These are phyloP conservation scores for Artemia franciscana DNA, from an alignment of 1,140 invertebrate genomes.

Conservation along the genomic window DNA sequence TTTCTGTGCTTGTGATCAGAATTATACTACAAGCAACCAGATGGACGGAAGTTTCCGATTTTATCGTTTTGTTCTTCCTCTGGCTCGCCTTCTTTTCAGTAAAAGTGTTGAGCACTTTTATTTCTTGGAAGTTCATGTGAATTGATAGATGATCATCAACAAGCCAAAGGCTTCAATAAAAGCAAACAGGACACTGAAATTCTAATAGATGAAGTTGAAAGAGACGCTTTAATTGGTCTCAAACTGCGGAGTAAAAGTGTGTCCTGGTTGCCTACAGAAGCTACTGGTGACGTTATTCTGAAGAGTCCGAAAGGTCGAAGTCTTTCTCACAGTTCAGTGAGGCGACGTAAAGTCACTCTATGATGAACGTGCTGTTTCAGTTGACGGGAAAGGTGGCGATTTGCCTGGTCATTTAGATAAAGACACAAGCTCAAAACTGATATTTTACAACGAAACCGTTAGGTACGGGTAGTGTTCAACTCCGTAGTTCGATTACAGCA, in stretches of 20 bases:
- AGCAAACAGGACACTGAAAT: conserved; percentile 10
- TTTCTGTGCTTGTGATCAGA: conserved; percentile 73
- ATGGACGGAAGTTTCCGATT: conserved; percentile 31
- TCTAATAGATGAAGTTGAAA: conserved; percentile 10
- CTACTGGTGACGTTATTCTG: conserved; percentile 17
- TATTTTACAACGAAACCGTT: conserved; percentile 73
- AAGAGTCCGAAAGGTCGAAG: conserved; percentile 8
- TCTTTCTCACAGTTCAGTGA: background rate
- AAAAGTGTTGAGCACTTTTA: conserved; percentile 57
- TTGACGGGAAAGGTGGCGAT: background rate
- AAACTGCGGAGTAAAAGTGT: conserved; percentile 22
- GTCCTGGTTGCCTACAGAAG: conserved; percentile 12
- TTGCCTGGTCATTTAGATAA: conserved; percentile 5
- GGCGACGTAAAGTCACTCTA: background rate
- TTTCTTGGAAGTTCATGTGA: conserved; percentile 67
- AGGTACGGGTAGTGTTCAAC: conserved; percentile 28
- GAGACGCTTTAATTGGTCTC: conserved; percentile 19
- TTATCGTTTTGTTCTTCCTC: conserved; percentile 40
- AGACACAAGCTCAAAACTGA: conserved; percentile 29
- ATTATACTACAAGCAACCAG: conserved; percentile 43
- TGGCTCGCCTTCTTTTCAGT: conserved; percentile 57
- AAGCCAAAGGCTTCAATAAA: conserved; percentile 20
- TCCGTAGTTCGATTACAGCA: conserved; percentile 15
- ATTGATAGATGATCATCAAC: conserved; percentile 48
- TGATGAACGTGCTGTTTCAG: background rate